A percentile compares a stretch with the other conserved stretches of the same genome.
These are phyloP conservation scores for Brachionus paranguensis DNA, from an alignment of 1,140 invertebrate species.

Conservation along the genomic window DNA sequence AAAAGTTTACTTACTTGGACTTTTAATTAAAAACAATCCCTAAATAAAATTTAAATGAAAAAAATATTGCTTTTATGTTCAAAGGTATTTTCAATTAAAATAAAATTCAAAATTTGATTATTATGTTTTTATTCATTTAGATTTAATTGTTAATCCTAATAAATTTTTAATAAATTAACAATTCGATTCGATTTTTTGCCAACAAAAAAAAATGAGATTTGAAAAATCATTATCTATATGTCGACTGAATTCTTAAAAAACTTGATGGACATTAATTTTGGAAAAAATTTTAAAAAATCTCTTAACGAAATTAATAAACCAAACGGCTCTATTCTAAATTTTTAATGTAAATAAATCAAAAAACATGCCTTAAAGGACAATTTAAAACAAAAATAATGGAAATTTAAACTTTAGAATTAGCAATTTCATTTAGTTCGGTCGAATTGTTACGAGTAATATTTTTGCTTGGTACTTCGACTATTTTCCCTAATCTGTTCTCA, in stretches of 20 bases:
- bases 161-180: background rate
- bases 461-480: constrained; percentile 37
- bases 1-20: too few species aligned
- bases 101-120: background rate
- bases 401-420: constrained; percentile 12
- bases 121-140: background rate
- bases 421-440: background rate
- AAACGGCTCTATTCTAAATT: background rate
- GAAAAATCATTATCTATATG: background rate
- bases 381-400: background rate
- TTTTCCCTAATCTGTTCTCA: constrained; percentile 11
- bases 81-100: background rate
- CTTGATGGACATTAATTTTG: background rate
- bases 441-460: constrained; percentile 37
- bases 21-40: too few species aligned
- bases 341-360: background rate
- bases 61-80: too few species aligned
- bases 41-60: too few species aligned
- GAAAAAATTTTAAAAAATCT: background rate
- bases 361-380: background rate
- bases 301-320: background rate
- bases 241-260: background rate
- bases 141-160: background rate
- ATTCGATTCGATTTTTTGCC: background rate
- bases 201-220: background rate